Base-by-base conservation (phyloP, 23 tunicate species). In the Oikopleura albicans region DNA sequence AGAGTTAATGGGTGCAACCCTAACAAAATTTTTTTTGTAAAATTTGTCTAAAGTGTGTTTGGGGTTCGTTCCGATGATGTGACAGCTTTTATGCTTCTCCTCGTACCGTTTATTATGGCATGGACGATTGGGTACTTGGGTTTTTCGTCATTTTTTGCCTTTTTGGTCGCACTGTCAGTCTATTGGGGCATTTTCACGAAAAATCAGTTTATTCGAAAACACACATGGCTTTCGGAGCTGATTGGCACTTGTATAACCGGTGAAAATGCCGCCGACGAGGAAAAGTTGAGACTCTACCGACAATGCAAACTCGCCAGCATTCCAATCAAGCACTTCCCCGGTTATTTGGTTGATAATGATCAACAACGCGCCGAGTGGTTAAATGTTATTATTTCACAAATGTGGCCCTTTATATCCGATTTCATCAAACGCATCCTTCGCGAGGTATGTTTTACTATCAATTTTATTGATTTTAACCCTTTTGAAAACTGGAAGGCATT, bases 71-170 rank as follows among this genome's bases (percentile, higher is more conserved):
- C 35, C 36, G 79, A 71, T 34, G 79, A 71, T 71, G 79, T 31
- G 34, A 71, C 79, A 71, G 2, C 4, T 71, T 71, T 71, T 71
- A 12, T 71, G 28, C 33, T 71, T 31, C 37, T 71, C 4, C 79
- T 71, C 4, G 79, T 71, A 2, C 79, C 79, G 4, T 71, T 71
- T 71, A 29, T 29, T 4, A 34, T 71, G 4, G 28, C 79, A 71
- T 71, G 79, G 79, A 29, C 79, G 37, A 71, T 71, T 37, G 79
- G 79, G 2, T 71, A 71, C 37, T 31, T 71, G 37, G 79, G 79
- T 37, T 71, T 71, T 29, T 71, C 79, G 34, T 71, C 79, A 29
- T 12, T 71, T 29, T 71, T 71, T 29, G 35, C 35, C 79, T 16
- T 71, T 71, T 16, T 29, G 34, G 35, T 71, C 35, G 35, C 79